Evolutionary conservation across 1,140 invertebrate species (phyloP).

Genomic region (Tyrophagus putrescentiae): DNA sequence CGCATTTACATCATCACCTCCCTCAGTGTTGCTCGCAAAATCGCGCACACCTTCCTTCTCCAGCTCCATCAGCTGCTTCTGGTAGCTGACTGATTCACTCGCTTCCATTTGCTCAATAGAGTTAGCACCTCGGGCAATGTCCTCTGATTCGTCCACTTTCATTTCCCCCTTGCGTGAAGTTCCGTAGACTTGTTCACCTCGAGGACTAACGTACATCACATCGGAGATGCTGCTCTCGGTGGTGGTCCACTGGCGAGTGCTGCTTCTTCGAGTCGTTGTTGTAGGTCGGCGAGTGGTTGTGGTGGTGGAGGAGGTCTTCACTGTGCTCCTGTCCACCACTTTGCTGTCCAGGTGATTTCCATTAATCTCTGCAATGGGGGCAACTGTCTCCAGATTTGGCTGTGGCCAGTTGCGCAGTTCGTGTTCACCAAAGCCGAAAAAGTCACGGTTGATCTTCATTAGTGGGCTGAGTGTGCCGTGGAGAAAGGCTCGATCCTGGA

Average conservation of each 20-base stretch:
- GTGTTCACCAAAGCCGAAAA: slow-evolving; percentile 7
- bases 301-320: background rate
- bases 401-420: slow-evolving; percentile 4
- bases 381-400: too few species aligned
- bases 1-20: too few species aligned
- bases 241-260: background rate
- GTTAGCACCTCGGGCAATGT: background rate
- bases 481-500: slow-evolving; percentile 18
- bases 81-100: background rate
- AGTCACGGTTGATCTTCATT: slow-evolving; percentile 11
- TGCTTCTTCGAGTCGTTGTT: background rate
- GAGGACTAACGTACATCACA: background rate
- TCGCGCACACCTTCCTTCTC: background rate
- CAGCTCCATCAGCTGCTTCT: slow-evolving; percentile 1
- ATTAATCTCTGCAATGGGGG: background rate
- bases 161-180: background rate
- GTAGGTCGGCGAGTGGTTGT: background rate
- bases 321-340: background rate
- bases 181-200: background rate
- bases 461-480: slow-evolving; percentile 7
- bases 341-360: background rate
- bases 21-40: background rate
- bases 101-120: background rate
- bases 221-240: background rate
- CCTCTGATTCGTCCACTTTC: background rate